Conservation (phyloP, 2,113 vertebrate genomes). For the Ailurus styani region DNA sequence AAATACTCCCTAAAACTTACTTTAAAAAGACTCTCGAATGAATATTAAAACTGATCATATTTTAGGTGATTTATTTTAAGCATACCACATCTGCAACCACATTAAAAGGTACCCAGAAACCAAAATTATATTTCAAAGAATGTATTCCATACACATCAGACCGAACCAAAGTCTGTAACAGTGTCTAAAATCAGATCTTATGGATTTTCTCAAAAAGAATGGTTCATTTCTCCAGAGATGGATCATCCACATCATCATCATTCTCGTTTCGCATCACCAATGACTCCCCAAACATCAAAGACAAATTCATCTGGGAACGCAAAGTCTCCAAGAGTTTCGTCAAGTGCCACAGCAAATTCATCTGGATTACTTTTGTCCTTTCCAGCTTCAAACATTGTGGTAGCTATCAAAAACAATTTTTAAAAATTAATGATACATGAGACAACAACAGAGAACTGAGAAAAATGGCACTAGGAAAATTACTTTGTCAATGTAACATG, state of each 20-base stretch:
- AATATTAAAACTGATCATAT: slow-evolving; percentile 14
- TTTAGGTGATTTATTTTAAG: slow-evolving; percentile 14
- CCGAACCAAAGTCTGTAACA: slow-evolving; percentile 24
- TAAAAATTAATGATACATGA: not conserved
- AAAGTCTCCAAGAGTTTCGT: slow-evolving; percentile 95
- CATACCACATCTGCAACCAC: not conserved
- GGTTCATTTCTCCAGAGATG: not conserved
- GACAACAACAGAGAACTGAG: not conserved
- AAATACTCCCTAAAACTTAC: slow-evolving; percentile 9
- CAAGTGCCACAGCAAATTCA: slow-evolving; percentile 93
- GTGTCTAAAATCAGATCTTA: not conserved
- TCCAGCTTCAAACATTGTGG: slow-evolving; percentile 96
- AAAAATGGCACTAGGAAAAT: not conserved
- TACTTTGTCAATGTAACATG: slow-evolving; percentile 7
- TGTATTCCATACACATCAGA: not conserved
- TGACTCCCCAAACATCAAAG: slow-evolving; percentile 96
- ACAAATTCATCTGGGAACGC: slow-evolving; percentile 98
- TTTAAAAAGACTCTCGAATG: not conserved
- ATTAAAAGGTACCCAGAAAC: slow-evolving; percentile 38
- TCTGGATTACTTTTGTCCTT: slow-evolving; percentile 94
- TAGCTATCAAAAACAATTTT: slow-evolving; percentile 81
- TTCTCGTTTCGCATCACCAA: slow-evolving; percentile 91
- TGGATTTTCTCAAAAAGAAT: not conserved
- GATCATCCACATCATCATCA: slow-evolving; percentile 74
- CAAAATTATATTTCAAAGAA: slow-evolving; percentile 48